A percentile compares a stretch with the other conserved stretches of the same genome.
Evolutionary conservation across 2,888 invertebrate species (phyloP).

Genomic region (Cryptus viduatorius): DNA sequence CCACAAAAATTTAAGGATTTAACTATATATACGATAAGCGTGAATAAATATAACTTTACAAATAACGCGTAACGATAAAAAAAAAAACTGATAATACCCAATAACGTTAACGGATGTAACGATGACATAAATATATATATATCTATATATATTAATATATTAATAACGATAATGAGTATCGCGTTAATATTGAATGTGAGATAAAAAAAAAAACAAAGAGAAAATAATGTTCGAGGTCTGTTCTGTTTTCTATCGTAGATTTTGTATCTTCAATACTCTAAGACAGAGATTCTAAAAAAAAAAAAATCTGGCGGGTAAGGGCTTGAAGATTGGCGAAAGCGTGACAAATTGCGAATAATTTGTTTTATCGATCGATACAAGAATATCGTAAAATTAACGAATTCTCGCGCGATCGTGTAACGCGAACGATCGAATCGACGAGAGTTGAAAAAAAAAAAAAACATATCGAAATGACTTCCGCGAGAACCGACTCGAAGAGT

Average conservation of each 20-base stretch:
- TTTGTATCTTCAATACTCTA: conserved; percentile 85
- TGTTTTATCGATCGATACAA: background rate
- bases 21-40: conserved; percentile 56
- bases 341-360: conserved; percentile 32
- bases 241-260: conserved; percentile 85
- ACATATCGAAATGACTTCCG: conserved; percentile 62
- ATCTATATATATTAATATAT: conserved; percentile 68
- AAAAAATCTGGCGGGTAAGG: conserved; percentile 26
- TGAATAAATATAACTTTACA: conserved; percentile 65
- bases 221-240: conserved; percentile 79
- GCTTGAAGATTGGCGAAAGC: conserved; percentile 55
- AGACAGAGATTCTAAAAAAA: conserved; percentile 72
- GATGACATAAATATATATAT: conserved; percentile 58
- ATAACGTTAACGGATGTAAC: conserved; percentile 57
- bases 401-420: conserved; percentile 37
- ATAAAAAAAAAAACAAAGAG: conserved; percentile 67
- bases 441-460: conserved; percentile 23
- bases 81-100: conserved; percentile 50
- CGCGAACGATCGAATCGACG: conserved; percentile 26
- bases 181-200: conserved; percentile 82
- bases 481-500: background rate
- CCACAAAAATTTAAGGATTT: conserved; percentile 65
- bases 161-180: conserved; percentile 75
- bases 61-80: conserved; percentile 48
- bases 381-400: background rate